Percentiles rank a stretch among this genome's conserved stretches.
Conservation (phyloP, 2,113 vertebrate genomes). For the Pseudorhombus dupliciocellatus region DNA sequence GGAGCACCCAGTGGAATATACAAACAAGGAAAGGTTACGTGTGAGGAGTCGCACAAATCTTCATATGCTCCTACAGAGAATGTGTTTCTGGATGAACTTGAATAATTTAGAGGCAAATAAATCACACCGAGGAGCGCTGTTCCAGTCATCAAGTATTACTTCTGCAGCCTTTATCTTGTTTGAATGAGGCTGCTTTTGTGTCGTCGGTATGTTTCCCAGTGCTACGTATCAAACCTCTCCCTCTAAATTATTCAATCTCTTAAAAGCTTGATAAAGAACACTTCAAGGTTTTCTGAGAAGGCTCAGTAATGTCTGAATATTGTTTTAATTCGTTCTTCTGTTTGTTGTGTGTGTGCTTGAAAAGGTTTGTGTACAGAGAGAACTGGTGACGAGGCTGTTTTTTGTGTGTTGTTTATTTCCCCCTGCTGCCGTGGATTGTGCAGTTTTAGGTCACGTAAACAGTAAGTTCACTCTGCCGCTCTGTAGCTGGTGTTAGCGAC, state of each 20-base stretch:
- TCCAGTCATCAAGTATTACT: slow-evolving; percentile 29
- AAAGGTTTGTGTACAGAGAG: slow-evolving; percentile 18
- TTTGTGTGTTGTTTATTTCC: slow-evolving; percentile 60
- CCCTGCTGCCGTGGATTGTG: slow-evolving; percentile 70
- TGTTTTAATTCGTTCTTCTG: slow-evolving; percentile 15
- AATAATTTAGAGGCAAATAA: slow-evolving; percentile 54
- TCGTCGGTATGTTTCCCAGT: slow-evolving; percentile 48
- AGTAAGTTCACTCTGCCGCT: slow-evolving; percentile 75
- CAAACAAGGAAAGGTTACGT: slow-evolving; percentile 7
- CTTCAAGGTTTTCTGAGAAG: slow-evolving; percentile 37
- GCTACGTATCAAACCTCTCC: slow-evolving; percentile 62
- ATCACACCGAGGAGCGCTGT: slow-evolving; percentile 28
- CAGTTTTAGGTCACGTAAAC: slow-evolving; percentile 81
- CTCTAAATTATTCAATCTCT: slow-evolving; percentile 77
- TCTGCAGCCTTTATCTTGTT: slow-evolving; percentile 60
- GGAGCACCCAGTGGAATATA: not conserved
- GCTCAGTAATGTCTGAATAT: slow-evolving; percentile 26
- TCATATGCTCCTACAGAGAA: slow-evolving; percentile 11
- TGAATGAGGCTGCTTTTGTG: slow-evolving; percentile 53
- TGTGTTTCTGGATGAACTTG: slow-evolving; percentile 23
- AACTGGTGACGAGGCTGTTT: slow-evolving; percentile 38
- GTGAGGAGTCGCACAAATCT: not conserved
- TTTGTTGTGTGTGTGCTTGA: slow-evolving; percentile 20
- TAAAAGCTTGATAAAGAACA: slow-evolving; percentile 49
- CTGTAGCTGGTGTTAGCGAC: slow-evolving; percentile 44